Evolutionary conservation across 2,113 vertebrate species (phyloP).

Genomic region (Sinocyclocheilus rhinocerous): DNA sequence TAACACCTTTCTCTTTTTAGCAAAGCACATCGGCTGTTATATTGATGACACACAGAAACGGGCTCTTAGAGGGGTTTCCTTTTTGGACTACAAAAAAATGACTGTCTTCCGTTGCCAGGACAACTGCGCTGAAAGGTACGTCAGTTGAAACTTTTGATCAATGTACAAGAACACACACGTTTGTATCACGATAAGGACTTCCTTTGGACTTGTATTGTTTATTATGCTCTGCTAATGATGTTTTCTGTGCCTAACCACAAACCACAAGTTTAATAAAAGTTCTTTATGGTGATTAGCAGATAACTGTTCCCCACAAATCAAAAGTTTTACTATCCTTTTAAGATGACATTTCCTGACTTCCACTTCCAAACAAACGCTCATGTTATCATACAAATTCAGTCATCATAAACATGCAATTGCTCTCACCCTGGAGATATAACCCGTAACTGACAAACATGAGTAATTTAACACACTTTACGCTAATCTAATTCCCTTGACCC

Average conservation of each 20-base stretch:
- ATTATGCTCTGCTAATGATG: neutral
- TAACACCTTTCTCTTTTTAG: conserved; percentile 70
- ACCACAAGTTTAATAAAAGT: neutral
- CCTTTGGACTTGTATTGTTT: neutral
- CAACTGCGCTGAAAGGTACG: conserved; percentile 97
- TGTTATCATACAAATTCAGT: neutral
- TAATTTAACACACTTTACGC: neutral
- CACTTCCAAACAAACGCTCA: neutral
- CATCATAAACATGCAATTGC: neutral
- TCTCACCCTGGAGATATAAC: neutral
- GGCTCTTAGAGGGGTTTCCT: conserved; percentile 91
- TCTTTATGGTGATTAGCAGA: neutral
- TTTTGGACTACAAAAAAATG: conserved; percentile 99
- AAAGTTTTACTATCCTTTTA: neutral
- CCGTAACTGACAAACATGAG: neutral
- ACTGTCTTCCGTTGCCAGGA: conserved; percentile 98
- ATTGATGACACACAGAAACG: conserved; percentile 85
- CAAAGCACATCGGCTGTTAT: conserved; percentile 93
- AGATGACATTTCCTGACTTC: neutral
- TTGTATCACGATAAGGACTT: neutral
- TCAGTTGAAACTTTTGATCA: neutral
- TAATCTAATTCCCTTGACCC: neutral
- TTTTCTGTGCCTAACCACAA: neutral
- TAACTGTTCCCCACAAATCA: neutral
- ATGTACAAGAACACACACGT: neutral